A percentile compares a stretch with the other conserved stretches of the same genome.
Conservation (phyloP, 2,113 vertebrate species). For the Percopsis transmontana region DNA sequence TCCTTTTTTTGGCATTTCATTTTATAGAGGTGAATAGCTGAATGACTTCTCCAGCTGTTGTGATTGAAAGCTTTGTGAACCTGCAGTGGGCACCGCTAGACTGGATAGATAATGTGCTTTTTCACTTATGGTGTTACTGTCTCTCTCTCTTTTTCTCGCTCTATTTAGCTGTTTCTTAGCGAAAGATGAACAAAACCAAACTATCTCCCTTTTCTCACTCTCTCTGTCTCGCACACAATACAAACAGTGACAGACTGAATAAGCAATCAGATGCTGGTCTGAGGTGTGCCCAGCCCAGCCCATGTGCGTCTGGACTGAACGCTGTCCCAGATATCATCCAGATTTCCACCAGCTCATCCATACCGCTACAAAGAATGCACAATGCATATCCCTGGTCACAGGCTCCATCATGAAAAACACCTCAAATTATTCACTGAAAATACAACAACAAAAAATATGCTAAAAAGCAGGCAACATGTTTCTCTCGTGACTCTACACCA, state of each 20-base stretch:
- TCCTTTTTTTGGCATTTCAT: background rate
- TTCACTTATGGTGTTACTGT: no score
- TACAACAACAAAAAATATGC: constrained; percentile 14
- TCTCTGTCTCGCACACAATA: background rate
- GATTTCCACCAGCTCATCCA: constrained; percentile 59
- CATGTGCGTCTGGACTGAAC: constrained; percentile 47
- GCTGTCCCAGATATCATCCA: constrained; percentile 65
- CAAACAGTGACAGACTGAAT: background rate
- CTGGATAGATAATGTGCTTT: no score
- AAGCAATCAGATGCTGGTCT: constrained; percentile 16
- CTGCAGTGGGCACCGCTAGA: no score
- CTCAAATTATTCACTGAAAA: constrained; percentile 47
- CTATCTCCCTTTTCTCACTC: background rate
- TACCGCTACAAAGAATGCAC: constrained; percentile 48
- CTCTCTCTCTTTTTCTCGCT: no score
- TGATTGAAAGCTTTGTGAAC: background rate
- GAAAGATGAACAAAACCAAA: no score
- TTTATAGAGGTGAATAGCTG: background rate
- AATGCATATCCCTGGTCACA: constrained; percentile 48
- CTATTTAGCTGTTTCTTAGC: no score
- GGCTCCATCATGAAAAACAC: constrained; percentile 22
- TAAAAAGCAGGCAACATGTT: no score
- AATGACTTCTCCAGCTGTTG: background rate
- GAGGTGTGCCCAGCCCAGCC: constrained; percentile 53
- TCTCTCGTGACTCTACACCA: no score